A percentile compares a stretch with the other conserved stretches of the same genome.
Evolutionary conservation across 2,797 vertebrate species (phyloP).

Genomic region (Pygocentrus nattereri): DNA sequence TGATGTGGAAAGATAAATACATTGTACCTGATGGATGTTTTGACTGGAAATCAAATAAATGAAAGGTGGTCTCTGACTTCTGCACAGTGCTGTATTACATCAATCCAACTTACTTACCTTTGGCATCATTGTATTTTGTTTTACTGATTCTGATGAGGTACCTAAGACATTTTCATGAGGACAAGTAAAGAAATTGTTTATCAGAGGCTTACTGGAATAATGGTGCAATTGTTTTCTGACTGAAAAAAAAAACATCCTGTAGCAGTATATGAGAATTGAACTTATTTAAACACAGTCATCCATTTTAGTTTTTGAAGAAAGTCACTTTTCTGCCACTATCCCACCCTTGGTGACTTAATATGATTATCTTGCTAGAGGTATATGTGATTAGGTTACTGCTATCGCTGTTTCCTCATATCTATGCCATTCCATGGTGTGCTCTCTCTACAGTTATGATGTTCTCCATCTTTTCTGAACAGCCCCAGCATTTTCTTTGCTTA

Average conservation of each 20-base stretch:
- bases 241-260: neutral
- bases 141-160: no score
- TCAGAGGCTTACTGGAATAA: neutral
- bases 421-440: conserved; percentile 36
- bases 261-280: no score
- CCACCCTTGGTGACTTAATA: conserved; percentile 66
- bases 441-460: conserved; percentile 44
- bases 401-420: conserved; percentile 64
- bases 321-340: conserved; percentile 70
- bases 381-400: conserved; percentile 72
- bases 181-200: neutral
- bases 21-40: no score
- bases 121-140: neutral
- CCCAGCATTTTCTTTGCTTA: neutral
- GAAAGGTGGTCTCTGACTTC: no score
- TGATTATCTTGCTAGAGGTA: conserved; percentile 67
- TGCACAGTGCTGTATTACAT: neutral
- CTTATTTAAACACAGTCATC: conserved; percentile 69
- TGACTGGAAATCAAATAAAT: no score
- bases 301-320: conserved; percentile 70
- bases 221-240: neutral
- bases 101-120: neutral
- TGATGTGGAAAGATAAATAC: no score
- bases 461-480: conserved; percentile 15
- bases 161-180: neutral